Percentiles rank a stretch among this genome's conserved stretches.
Conservation (phyloP, 2,113 vertebrate species). For the Albula goreensis region DNA sequence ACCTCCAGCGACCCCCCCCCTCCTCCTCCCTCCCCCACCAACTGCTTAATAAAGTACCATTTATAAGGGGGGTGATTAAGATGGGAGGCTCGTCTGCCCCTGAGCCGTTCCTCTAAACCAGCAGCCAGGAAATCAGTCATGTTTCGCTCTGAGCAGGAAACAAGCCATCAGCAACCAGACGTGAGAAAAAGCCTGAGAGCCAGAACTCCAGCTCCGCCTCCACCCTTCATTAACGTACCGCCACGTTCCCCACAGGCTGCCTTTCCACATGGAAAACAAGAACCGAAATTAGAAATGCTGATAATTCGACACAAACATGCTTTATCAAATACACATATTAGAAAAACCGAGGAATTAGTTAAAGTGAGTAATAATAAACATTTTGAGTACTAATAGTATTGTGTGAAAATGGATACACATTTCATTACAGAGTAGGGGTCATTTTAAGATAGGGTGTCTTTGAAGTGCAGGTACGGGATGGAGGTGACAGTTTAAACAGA, state of each 20-base stretch:
- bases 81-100: constrained; percentile 29
- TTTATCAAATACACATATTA: no score
- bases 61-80: constrained; percentile 5
- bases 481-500: not conserved
- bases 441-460: not conserved
- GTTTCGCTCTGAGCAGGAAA: not conserved
- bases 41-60: constrained; percentile 23
- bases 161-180: not conserved
- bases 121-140: constrained; percentile 3
- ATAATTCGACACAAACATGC: not conserved
- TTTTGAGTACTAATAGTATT: not conserved
- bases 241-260: not conserved
- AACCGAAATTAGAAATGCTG: not conserved
- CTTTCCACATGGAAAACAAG: not conserved
- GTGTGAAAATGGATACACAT: not conserved
- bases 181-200: not conserved
- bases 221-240: not conserved
- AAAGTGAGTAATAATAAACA: not conserved
- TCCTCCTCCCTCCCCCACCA: not conserved
- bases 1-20: not conserved
- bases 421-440: not conserved
- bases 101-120: not conserved
- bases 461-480: not conserved
- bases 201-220: not conserved
- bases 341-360: not conserved